A percentile compares a stretch with the other conserved stretches of the same genome.
These are phyloP conservation scores for Actinemys pallida DNA, from an alignment of 2,113 vertebrate species.

Conservation along the genomic window DNA sequence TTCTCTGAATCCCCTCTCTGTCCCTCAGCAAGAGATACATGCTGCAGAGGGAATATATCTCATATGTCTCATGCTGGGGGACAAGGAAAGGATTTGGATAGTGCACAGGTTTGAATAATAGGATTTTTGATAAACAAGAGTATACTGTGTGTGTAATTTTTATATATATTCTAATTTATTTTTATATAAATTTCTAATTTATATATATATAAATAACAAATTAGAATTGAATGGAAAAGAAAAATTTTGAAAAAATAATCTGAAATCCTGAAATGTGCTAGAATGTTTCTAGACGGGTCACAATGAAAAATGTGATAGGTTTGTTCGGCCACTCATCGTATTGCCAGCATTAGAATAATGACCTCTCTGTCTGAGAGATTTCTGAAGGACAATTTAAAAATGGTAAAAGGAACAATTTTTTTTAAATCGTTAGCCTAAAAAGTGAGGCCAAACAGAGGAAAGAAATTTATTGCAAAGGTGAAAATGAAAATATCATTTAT, in stretches of 20 bases:
- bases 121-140: background rate
- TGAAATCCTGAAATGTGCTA: conserved; percentile 16
- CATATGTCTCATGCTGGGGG: background rate
- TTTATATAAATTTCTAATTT: no score
- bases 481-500: conserved; percentile 56
- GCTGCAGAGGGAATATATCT: background rate
- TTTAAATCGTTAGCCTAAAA: background rate
- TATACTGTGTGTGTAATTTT: background rate
- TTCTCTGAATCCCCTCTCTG: background rate
- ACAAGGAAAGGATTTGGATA: background rate
- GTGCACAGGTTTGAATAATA: background rate
- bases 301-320: background rate
- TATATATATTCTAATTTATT: background rate
- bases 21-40: background rate
- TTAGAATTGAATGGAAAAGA: background rate
- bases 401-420: background rate
- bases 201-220: background rate
- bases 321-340: background rate
- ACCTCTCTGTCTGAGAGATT: conserved; percentile 30
- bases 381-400: conserved; percentile 21
- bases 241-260: background rate
- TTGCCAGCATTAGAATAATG: conserved; percentile 21
- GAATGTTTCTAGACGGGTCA: background rate
- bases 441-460: conserved; percentile 31
- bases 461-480: conserved; percentile 37